These are phyloP conservation scores for Helicoverpa armigera DNA, from an alignment of 1,140 invertebrate genomes.

Conservation along the genomic window DNA sequence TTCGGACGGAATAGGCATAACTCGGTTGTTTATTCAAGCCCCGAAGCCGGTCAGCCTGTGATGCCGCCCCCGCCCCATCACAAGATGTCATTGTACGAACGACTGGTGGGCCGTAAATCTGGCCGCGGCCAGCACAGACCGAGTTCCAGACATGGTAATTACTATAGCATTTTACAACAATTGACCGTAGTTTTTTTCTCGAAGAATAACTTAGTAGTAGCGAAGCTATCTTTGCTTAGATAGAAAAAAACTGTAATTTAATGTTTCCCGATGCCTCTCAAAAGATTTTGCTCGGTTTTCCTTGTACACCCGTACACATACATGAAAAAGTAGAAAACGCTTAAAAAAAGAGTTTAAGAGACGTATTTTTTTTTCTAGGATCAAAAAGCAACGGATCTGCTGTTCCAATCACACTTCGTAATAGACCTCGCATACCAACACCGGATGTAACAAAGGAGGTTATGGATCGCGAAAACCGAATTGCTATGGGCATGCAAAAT, in stretches of 20 bases:
- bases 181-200: too few species aligned
- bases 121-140: conserved; percentile 88
- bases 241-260: too few species aligned
- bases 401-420: conserved; percentile 89
- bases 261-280: too few species aligned
- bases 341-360: background rate
- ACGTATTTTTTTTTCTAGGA: conserved; percentile 74
- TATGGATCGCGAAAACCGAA: conserved; percentile 89
- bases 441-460: conserved; percentile 94
- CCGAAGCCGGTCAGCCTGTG: conserved; percentile 89
- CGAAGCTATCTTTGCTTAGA: too few species aligned
- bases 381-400: conserved; percentile 90
- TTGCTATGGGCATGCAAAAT: conserved; percentile 86
- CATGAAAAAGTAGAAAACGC: too few species aligned
- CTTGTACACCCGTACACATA: too few species aligned
- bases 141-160: conserved; percentile 89
- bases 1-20: conserved; percentile 91
- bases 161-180: background rate
- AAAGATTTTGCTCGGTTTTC: too few species aligned
- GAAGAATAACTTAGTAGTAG: too few species aligned
- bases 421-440: conserved; percentile 93
- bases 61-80: conserved; percentile 84
- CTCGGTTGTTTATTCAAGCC: conserved; percentile 92
- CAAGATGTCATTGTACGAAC: conserved; percentile 93
- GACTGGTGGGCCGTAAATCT: conserved; percentile 93